Evolutionary conservation across 2,113 vertebrate species (phyloP), one percentile per base, ranked within the genome.

Genomic region (Xenopus borealis): DNA sequence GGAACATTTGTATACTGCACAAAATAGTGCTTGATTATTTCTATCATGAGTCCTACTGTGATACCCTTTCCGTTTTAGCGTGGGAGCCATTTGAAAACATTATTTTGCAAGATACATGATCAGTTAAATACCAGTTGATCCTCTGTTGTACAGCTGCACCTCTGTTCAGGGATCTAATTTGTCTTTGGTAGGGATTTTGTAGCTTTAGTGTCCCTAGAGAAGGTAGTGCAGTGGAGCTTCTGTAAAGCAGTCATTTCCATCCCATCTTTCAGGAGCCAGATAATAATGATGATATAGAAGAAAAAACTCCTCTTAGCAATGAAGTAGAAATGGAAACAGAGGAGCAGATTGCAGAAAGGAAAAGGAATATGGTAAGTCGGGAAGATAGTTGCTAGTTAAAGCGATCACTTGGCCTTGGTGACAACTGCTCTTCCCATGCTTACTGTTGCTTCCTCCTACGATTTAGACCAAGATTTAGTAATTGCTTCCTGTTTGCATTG

Each of bases 241-340:
- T 87, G 83, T 94, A 93, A 94, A 94, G 86, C 85, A 85, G 63
- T 89, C 73, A 85, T 91, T 91, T 92, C 88, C 81, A 80, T 95
- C 87, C 88, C 81, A 80, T 95, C 87, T 97, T 95, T 87, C 93
- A 99, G 97, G 97, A 98, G 91, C 96, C 97, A 93, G 96, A 98
- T 92, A 96, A 96, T 93, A 95, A 96, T 94, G 97, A 99, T 89
- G 97, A 98, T 92, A 92, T 98, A 93, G 97, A 99, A 94, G 96
- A 98, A 92, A 97, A 96, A 94, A 93, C 92, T 86, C 95, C 95
- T 82, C 80, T 99, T 95, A 99, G 94, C 94, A 98, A 95, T 94
- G 97, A 99, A 94, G 96, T 99, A 91, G 97, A 98, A 94, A 98
- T 98, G 97, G 97, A 99, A 88, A 96, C 97, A 88, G 97, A 98